Percentiles rank a stretch among this genome's conserved stretches.
Conservation (phyloP, 92 coral and sea anemone species). For the Parazoanthus darwini region DNA sequence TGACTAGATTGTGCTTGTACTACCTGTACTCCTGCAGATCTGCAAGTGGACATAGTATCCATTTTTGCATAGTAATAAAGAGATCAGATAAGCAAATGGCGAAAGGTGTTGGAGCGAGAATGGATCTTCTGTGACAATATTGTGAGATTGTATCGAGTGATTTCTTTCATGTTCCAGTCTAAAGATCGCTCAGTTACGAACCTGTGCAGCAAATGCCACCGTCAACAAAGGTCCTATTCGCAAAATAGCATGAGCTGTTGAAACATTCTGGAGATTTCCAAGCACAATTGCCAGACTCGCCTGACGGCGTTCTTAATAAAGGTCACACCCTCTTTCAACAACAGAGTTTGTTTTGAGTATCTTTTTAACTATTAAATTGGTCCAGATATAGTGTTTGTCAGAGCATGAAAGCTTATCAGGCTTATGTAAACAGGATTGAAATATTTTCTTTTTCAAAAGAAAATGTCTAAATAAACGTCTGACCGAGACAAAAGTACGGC, state of each 20-base stretch:
- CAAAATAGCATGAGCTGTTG: not conserved
- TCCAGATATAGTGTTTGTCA: conserved; percentile 6
- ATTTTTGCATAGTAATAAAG: not conserved
- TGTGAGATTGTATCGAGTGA: not conserved
- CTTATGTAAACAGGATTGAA: not conserved
- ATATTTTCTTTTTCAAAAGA: not conserved
- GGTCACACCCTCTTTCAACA: conserved; percentile 42
- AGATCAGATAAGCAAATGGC: conserved; percentile 4
- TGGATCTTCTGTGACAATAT: not conserved
- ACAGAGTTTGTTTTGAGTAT: conserved; percentile 25
- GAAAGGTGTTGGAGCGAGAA: not conserved
- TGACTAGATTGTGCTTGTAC: not conserved
- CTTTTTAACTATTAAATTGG: not conserved
- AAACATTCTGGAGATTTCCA: conserved; percentile 30
- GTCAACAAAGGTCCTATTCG: not conserved
- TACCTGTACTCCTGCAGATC: too few relatives aligned
- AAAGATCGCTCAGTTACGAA: not conserved
- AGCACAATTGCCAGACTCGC: not conserved
- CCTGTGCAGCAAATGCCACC: too few relatives aligned
- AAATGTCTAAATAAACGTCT: not conserved
- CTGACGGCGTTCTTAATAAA: not conserved
- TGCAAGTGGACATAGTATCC: not conserved
- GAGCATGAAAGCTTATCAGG: not conserved
- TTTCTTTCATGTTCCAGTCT: not conserved
- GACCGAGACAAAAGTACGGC: not conserved